phyloP scores from a whole-genome alignment of 2,113 vertebrate species.

The Boleophthalmus pectinirostris region DNA sequence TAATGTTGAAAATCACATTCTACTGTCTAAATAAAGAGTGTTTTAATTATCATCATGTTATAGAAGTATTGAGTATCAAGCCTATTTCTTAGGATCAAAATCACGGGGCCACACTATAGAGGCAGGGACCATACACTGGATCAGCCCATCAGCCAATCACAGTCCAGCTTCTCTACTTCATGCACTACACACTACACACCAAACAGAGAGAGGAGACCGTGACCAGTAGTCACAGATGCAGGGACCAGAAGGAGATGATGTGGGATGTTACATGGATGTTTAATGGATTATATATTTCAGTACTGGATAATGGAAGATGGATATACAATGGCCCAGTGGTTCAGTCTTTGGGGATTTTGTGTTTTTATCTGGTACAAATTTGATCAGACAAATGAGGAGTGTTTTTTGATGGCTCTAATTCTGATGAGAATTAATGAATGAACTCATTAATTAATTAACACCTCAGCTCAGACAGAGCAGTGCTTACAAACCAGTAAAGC shows the following conservation, averaged over 20 bases:
- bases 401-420: no score
- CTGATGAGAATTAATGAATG: no score
- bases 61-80: no score
- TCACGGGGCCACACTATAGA: no score
- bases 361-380: not conserved
- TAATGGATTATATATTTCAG: not conserved
- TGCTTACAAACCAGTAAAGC: no score
- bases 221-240: conserved; percentile 22
- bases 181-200: conserved; percentile 34
- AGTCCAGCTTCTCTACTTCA: conserved; percentile 8
- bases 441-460: no score
- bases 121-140: not conserved
- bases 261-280: conserved; percentile 2
- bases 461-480: no score
- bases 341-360: not conserved
- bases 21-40: no score
- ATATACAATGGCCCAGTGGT: not conserved
- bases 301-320: not conserved
- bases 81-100: no score
- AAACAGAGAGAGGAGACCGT: conserved; percentile 14
- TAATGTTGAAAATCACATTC: no score
- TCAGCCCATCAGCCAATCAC: not conserved
- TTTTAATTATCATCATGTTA: no score
- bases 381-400: no score
- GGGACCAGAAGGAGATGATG: not conserved